phyloP scores from a whole-genome alignment of 2,888 invertebrate species.

The Peribatodes rhomboidaria region DNA sequence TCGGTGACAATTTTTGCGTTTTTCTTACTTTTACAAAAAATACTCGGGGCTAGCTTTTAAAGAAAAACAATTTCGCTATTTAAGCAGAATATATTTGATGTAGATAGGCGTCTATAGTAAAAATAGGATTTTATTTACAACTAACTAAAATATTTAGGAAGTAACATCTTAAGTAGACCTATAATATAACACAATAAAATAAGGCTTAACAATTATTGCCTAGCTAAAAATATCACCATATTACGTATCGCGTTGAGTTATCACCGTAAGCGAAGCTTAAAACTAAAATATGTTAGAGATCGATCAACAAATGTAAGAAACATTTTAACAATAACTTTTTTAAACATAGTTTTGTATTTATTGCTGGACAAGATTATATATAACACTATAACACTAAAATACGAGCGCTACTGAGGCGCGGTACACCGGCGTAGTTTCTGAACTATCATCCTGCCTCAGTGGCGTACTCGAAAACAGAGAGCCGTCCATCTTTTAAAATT shows the following conservation, averaged over 20 bases:
- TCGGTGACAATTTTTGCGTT: background rate
- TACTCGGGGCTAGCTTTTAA: background rate
- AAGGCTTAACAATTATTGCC: conserved; percentile 73
- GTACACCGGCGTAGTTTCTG: conserved; percentile 38
- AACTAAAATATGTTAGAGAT: conserved; percentile 73
- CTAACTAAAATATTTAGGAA: conserved; percentile 71
- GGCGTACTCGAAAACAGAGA: background rate
- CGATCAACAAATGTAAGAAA: conserved; percentile 76
- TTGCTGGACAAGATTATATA: conserved; percentile 39
- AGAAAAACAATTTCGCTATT: conserved; percentile 41
- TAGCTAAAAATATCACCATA: conserved; percentile 80
- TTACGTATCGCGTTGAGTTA: conserved; percentile 82
- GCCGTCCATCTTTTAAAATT: background rate
- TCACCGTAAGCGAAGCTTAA: conserved; percentile 74
- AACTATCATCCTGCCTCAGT: background rate
- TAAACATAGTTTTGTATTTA: conserved; percentile 40
- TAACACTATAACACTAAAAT: conserved; percentile 13
- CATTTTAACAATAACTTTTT: conserved; percentile 52
- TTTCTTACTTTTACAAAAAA: background rate
- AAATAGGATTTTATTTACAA: conserved; percentile 69
- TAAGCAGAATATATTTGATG: conserved; percentile 71
- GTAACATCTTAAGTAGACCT: conserved; percentile 66
- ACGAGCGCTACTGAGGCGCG: conserved; percentile 8
- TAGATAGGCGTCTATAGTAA: conserved; percentile 70
- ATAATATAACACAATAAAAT: conserved; percentile 59